Conservation (phyloP, 2,888 invertebrate genomes). For the Polyploca ridens region DNA sequence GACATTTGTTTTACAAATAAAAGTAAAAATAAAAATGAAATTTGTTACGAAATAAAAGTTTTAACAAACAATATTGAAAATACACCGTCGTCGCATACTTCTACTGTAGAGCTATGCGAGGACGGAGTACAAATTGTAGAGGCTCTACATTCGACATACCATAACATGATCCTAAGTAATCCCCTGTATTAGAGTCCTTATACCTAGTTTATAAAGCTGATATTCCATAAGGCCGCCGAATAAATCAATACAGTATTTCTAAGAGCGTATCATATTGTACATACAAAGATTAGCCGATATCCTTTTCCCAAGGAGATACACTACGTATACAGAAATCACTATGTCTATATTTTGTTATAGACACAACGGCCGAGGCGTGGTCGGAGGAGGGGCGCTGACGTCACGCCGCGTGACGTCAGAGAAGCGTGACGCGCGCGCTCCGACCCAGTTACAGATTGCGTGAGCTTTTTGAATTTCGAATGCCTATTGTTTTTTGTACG, state of each 20-base stretch:
- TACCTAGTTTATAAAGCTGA: not conserved
- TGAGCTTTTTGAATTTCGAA: constrained; percentile 38
- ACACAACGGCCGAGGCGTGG: constrained; percentile 51
- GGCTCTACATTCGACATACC: not conserved
- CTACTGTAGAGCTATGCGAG: too few relatives aligned
- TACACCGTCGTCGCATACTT: too few relatives aligned
- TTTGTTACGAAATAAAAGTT: too few relatives aligned
- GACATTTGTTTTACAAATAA: too few relatives aligned
- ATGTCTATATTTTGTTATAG: constrained; percentile 12
- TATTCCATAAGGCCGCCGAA: constrained; percentile 3
- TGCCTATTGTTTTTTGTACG: constrained; percentile 26
- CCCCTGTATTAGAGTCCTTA: not conserved
- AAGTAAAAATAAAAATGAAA: too few relatives aligned
- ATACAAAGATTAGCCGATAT: constrained; percentile 4
- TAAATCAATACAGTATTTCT: constrained; percentile 7
- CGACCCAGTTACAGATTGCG: constrained; percentile 55
- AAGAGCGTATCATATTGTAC: constrained; percentile 5
- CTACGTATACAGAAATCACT: constrained; percentile 3
- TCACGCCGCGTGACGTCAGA: constrained; percentile 63
- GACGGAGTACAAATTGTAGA: too few relatives aligned
- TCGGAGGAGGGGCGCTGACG: constrained; percentile 65
- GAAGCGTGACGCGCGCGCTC: constrained; percentile 47
- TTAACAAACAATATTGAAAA: too few relatives aligned
- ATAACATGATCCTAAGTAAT: not conserved
- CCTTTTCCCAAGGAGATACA: constrained; percentile 1